Evolutionary conservation across 2,797 vertebrate genomes (phyloP).

Genomic region (Eospalax fontanierii): DNA sequence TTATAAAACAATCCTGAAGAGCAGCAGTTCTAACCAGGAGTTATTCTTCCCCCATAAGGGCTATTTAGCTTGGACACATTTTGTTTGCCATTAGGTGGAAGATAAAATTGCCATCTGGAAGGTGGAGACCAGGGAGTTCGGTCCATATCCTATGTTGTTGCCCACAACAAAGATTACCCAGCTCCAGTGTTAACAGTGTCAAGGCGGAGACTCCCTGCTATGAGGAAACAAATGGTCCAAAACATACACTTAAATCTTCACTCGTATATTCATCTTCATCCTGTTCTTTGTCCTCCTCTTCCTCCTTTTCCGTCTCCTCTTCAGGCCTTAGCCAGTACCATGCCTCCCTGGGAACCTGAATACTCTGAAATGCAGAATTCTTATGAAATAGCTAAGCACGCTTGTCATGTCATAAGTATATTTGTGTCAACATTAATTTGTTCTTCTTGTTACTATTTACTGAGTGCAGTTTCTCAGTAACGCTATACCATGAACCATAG

Average conservation of each 20-base stretch:
- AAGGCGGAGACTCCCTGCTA: neutral
- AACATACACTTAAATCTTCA: conserved; percentile 88
- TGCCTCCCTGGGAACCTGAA: conserved; percentile 87
- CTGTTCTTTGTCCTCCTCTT: conserved; percentile 85
- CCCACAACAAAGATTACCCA: neutral
- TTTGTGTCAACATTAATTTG: conserved; percentile 15
- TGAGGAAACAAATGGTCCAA: conserved; percentile 56
- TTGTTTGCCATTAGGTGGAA: neutral
- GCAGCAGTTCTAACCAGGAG: neutral
- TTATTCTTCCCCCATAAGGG: neutral
- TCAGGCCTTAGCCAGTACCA: conserved; percentile 90
- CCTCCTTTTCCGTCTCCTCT: conserved; percentile 86
- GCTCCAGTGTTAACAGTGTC: neutral
- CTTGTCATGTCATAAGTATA: neutral
- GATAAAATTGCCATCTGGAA: neutral
- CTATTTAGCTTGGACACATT: neutral
- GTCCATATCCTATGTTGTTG: neutral
- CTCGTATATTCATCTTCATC: conserved; percentile 84
- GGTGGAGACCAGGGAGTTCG: neutral
- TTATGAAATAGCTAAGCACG: conserved; percentile 11
- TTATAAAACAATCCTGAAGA: conserved; percentile 16
- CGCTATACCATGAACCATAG: neutral
- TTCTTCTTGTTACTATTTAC: conserved; percentile 19
- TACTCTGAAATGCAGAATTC: conserved; percentile 85
- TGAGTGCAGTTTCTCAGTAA: neutral